Conservation (phyloP, 2,797 vertebrate genomes). For the Crenichthys baileyi region DNA sequence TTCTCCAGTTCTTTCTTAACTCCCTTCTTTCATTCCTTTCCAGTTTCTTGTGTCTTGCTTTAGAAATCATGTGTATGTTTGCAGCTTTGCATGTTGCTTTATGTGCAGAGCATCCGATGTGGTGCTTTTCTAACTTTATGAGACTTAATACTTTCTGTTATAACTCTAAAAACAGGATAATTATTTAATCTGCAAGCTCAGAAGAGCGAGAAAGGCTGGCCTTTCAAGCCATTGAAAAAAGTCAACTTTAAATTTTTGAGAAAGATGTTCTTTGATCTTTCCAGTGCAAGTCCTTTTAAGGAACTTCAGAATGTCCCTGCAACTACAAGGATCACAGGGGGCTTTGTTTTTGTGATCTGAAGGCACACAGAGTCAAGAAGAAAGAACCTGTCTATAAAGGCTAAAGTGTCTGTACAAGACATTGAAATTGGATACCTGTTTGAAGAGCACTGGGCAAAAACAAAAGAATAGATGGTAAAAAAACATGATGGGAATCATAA, state of each 20-base stretch:
- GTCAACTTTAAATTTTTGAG: slow-evolving; percentile 27
- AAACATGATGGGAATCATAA: background rate
- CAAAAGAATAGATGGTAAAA: slow-evolving; percentile 4
- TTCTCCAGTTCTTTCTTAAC: slow-evolving; percentile 29
- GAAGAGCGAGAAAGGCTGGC: slow-evolving; percentile 12
- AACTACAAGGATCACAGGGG: slow-evolving; percentile 44
- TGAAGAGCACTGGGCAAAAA: slow-evolving; percentile 19
- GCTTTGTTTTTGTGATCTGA: slow-evolving; percentile 44
- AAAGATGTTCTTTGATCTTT: slow-evolving; percentile 51
- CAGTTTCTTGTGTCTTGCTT: slow-evolving; percentile 3
- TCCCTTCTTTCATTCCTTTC: slow-evolving; percentile 30
- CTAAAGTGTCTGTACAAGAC: slow-evolving; percentile 10
- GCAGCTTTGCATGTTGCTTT: background rate
- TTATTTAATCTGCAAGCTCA: background rate
- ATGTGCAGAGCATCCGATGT: background rate
- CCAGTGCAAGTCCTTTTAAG: slow-evolving; percentile 57
- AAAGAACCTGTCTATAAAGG: slow-evolving; percentile 3
- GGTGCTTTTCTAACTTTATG: background rate
- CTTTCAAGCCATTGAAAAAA: slow-evolving; percentile 16
- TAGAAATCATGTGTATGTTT: background rate
- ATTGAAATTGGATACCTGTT: slow-evolving; percentile 56
- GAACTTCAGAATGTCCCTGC: slow-evolving; percentile 47
- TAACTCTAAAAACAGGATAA: slow-evolving; percentile 3
- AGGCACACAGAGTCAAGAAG: slow-evolving; percentile 28
- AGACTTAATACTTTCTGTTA: background rate